A percentile compares a stretch with the other conserved stretches of the same genome.
phyloP scores from a whole-genome alignment of 2,888 invertebrate genomes.

The Apamea monoglypha region DNA sequence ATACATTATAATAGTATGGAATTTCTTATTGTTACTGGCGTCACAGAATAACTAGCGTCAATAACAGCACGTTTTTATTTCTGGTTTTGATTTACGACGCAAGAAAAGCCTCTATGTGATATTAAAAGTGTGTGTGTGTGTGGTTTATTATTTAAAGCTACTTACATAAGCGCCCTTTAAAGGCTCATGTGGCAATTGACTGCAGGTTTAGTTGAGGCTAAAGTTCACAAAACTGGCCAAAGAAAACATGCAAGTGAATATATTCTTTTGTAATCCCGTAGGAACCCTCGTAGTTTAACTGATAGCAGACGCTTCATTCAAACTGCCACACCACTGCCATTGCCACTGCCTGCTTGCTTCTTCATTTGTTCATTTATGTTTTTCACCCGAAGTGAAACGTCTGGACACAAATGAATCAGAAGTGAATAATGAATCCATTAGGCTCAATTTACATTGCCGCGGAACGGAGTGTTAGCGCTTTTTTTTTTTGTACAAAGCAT shows the following conservation, averaged over 20 bases:
- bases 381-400: neutral
- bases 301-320: neutral
- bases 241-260: slow-evolving; percentile 6
- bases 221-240: slow-evolving; percentile 40
- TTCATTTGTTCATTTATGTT: neutral
- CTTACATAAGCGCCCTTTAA: slow-evolving; percentile 57
- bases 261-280: neutral
- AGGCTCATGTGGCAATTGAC: slow-evolving; percentile 31
- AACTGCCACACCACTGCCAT: neutral
- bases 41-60: neutral
- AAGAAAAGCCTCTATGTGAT: slow-evolving; percentile 24
- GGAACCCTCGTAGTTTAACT: neutral
- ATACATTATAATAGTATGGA: neutral
- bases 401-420: neutral
- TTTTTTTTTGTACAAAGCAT: no score
- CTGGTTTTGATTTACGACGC: slow-evolving; percentile 13
- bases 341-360: neutral
- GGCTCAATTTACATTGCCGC: no score
- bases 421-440: no score
- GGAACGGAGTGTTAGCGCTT: no score
- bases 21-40: neutral
- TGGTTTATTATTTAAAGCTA: slow-evolving; percentile 46
- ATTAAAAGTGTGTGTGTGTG: no score
- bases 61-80: neutral
- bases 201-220: slow-evolving; percentile 34